Conservation (phyloP, 2,888 invertebrate genomes). For the Drosophila lacicola region DNA sequence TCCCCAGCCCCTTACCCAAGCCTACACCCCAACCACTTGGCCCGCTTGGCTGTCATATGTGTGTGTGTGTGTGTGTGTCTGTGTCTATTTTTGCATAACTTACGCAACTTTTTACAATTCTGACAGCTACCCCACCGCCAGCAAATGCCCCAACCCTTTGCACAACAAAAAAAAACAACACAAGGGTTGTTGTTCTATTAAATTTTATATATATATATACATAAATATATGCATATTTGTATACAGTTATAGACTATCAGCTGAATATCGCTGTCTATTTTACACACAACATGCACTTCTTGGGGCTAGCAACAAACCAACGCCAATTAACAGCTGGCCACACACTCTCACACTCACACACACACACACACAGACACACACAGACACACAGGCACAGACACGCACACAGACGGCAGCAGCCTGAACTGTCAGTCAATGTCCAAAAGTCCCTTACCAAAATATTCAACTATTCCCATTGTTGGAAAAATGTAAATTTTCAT, state of each 20-base stretch:
- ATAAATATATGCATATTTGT: slow-evolving; percentile 6
- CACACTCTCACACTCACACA: slow-evolving; percentile 11
- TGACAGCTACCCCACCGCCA: slow-evolving; percentile 43
- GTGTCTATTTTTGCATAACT: slow-evolving; percentile 68
- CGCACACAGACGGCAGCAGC: slow-evolving; percentile 10
- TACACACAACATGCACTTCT: slow-evolving; percentile 32
- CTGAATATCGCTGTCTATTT: slow-evolving; percentile 44
- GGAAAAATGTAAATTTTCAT: slow-evolving; percentile 76
- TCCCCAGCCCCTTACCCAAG: not conserved
- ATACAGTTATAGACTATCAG: slow-evolving; percentile 47
- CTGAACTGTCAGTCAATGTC: slow-evolving; percentile 58
- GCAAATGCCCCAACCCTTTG: not conserved
- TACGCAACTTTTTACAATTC: slow-evolving; percentile 68
- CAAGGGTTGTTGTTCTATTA: slow-evolving; percentile 62
- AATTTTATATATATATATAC: slow-evolving; percentile 15
- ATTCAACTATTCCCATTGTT: slow-evolving; percentile 54
- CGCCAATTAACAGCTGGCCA: slow-evolving; percentile 57
- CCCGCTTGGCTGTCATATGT: slow-evolving; percentile 16
- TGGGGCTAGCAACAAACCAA: slow-evolving; percentile 40
- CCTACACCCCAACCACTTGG: not conserved
- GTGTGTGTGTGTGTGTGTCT: slow-evolving; percentile 34
- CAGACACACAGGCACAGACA: slow-evolving; percentile 2
- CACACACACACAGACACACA: slow-evolving; percentile 9
- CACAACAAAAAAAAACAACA: slow-evolving; percentile 24
- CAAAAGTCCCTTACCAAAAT: slow-evolving; percentile 31